Evolutionary conservation across 2,113 vertebrate genomes (phyloP), one percentile per base, ranked within the genome.

Genomic region (Emberiza fucata): DNA sequence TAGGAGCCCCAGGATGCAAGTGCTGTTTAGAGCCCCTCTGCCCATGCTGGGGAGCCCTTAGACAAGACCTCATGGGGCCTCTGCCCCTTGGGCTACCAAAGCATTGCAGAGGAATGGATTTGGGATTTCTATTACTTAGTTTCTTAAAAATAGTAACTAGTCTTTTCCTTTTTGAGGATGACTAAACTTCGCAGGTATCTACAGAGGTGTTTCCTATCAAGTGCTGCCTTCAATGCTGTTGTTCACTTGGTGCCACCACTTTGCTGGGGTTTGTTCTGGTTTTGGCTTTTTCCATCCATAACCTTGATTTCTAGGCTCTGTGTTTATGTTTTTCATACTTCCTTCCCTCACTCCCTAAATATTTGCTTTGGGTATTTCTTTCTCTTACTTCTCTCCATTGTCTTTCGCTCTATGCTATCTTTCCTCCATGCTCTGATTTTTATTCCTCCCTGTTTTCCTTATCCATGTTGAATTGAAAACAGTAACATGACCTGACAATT

Each of bases 401-500:
- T 47, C 16, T 79, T 88, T 50, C 68, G 11, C 37, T 17, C 35
- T 88, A 1, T 59, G 14, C 15, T 76, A 0, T 88, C 19, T 83
- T 83, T 80, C 33, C 27, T 70, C 6, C 42, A n/a, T 80, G 42
- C 29, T 97, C 83, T 86, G 93, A 91, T 96, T 96, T 96, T 97
- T 91, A 65, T 95, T 97, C 68, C 68, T 95, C 66, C 48, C 81
- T 86, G 72, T 80, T 97, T 65, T 75, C 81, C 90, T 96, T 94
- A 96, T 63, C 95, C 45, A 61, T 27, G 66, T 88, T 95, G 92
- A 76, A 17, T 95, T 97, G 97, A 97, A 97, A 95, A 96, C 91
- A 95, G 88, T 96, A 95, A 96, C 86, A 47, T 86, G 76, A 93
- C 92, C 95, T 94, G 91, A 95, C 89, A 95, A 95, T 94, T 91